These are phyloP conservation scores for Ptychodera flava DNA, from an alignment of 35 echinoderm and acorn worm genomes.

Conservation along the genomic window DNA sequence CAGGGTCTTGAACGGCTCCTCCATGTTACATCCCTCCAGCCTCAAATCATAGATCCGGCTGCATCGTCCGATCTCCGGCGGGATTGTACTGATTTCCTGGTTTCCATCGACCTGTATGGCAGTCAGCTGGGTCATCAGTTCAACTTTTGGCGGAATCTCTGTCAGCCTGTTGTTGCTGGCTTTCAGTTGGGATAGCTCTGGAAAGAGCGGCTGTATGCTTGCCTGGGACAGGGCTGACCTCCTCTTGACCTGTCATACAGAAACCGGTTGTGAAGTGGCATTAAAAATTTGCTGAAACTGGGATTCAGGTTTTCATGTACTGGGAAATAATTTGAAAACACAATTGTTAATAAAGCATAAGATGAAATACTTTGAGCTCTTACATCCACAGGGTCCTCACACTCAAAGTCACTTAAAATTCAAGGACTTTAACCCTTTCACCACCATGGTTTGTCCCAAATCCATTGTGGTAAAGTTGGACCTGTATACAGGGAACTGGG, in stretches of 20 bases:
- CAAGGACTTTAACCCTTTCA: too few species aligned
- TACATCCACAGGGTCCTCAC: too few species aligned
- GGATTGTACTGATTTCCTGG: conserved; percentile 57
- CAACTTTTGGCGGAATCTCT: conserved; percentile 72
- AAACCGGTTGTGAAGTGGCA: too few species aligned
- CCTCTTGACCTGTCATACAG: neutral
- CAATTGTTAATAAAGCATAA: too few species aligned
- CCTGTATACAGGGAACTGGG: too few species aligned
- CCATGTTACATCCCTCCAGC: conserved; percentile 57
- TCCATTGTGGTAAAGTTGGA: too few species aligned
- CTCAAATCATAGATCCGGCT: conserved; percentile 76
- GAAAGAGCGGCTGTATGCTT: conserved; percentile 27
- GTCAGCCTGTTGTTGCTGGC: conserved; percentile 66
- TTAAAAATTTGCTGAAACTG: too few species aligned
- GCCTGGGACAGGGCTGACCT: neutral
- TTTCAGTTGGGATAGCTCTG: conserved; percentile 64
- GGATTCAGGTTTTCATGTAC: too few species aligned
- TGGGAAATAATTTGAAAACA: too few species aligned
- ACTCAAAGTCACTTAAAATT: too few species aligned
- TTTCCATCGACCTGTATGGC: conserved; percentile 49
- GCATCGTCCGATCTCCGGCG: conserved; percentile 88
- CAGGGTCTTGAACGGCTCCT: conserved; percentile 50
- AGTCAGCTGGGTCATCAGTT: conserved; percentile 77
- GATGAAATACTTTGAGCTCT: too few species aligned
- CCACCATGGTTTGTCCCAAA: too few species aligned